Conservation (phyloP, 2,888 invertebrate species). For the Drosophila meridiana region DNA sequence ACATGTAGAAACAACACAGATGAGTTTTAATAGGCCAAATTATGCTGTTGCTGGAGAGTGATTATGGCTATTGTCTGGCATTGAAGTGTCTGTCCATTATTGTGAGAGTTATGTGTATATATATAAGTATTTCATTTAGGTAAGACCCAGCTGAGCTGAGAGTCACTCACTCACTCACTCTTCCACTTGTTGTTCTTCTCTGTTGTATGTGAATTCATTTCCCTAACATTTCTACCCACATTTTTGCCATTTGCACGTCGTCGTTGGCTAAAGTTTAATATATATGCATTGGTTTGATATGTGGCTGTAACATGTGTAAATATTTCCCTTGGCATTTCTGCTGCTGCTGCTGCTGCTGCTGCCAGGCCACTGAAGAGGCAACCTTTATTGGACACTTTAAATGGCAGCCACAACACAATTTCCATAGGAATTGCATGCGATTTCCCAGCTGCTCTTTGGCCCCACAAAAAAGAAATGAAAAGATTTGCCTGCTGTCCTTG, state of each 20-base stretch:
- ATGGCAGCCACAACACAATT: constrained; percentile 50
- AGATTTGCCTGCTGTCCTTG: constrained; percentile 22
- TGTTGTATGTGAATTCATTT: constrained; percentile 5
- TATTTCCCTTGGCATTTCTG: constrained; percentile 42
- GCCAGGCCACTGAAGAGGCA: constrained; percentile 20
- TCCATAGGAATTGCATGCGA: constrained; percentile 36
- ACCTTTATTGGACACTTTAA: constrained; percentile 70
- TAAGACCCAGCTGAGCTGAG: not conserved
- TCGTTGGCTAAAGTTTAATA: constrained; percentile 28
- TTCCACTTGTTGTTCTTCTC: not conserved
- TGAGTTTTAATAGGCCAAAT: constrained; percentile 34
- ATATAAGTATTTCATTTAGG: constrained; percentile 1
- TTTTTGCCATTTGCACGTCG: constrained; percentile 26
- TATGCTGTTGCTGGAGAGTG: constrained; percentile 5
- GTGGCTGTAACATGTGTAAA: constrained; percentile 27
- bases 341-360: constrained; percentile 7
- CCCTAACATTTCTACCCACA: constrained; percentile 7
- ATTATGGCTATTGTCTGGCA: not conserved
- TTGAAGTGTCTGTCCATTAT: not conserved
- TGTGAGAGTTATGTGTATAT: not conserved
- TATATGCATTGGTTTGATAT: constrained; percentile 33
- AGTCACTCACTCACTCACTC: not conserved
- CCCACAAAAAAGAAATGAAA: constrained; percentile 7
- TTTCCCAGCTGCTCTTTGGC: constrained; percentile 5
- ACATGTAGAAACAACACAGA: not conserved